A percentile compares a stretch with the other conserved stretches of the same genome.
These are phyloP conservation scores for Passer montanus DNA, from an alignment of 2,113 vertebrate species.

Conservation along the genomic window DNA sequence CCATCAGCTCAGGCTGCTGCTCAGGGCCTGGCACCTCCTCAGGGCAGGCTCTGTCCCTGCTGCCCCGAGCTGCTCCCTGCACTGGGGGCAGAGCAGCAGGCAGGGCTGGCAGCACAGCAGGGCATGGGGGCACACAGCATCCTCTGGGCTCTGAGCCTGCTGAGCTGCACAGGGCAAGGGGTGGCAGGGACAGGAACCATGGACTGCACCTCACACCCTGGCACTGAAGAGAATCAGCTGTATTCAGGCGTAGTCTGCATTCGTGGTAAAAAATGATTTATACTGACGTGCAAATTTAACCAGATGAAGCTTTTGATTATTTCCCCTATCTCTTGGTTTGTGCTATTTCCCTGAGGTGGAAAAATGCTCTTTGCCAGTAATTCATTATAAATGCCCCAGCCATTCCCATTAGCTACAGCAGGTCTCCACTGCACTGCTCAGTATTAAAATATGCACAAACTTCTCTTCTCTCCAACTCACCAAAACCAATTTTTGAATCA, in stretches of 20 bases:
- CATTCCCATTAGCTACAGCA: constrained; percentile 51
- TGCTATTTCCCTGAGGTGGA: constrained; percentile 26
- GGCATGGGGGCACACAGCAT: fast-evolving
- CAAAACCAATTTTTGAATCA: constrained; percentile 35
- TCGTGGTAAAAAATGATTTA: constrained; percentile 5
- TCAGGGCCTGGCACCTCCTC: background rate
- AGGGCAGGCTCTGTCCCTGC: background rate
- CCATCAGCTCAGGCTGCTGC: background rate
- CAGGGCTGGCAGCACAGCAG: background rate
- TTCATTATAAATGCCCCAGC: constrained; percentile 60
- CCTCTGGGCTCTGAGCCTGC: background rate
- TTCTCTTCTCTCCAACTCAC: constrained; percentile 25
- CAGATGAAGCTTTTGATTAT: constrained; percentile 48
- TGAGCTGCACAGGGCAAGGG: background rate
- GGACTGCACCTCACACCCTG: background rate
- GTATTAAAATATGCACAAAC: constrained; percentile 59
- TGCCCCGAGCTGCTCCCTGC: background rate
- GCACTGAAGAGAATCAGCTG: background rate
- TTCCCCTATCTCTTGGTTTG: constrained; percentile 1
- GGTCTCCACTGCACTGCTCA: constrained; percentile 27
- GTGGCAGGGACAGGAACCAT: background rate
- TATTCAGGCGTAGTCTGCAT: background rate
- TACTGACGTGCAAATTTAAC: constrained; percentile 26
- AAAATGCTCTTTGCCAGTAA: constrained; percentile 49
- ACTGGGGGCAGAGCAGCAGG: background rate